These are phyloP conservation scores for Adrianichthys oophorus DNA, from an alignment of 2,797 vertebrate species.

Conservation along the genomic window DNA sequence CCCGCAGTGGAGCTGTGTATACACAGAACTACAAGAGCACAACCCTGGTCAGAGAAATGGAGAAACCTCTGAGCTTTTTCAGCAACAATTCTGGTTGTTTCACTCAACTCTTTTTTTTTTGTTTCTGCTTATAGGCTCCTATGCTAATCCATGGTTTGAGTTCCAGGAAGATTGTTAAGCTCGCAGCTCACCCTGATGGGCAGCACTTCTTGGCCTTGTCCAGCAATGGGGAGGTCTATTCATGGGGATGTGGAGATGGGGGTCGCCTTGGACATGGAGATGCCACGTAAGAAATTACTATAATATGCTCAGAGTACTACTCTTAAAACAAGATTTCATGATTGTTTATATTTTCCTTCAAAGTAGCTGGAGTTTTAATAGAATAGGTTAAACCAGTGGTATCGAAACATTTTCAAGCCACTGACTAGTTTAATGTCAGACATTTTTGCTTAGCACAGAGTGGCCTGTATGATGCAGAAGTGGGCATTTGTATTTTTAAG, in stretches of 20 bases:
- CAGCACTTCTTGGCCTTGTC: conserved; percentile 95
- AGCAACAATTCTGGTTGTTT: not conserved
- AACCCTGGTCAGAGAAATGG: conserved; percentile 80
- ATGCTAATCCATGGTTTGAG: conserved; percentile 90
- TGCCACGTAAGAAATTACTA: conserved; percentile 83
- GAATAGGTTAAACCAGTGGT: no score
- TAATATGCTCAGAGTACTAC: not conserved
- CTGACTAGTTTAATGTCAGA: no score
- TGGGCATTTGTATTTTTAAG: no score
- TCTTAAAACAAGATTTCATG: no score
- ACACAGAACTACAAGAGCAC: conserved; percentile 95
- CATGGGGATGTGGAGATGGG: conserved; percentile 97
- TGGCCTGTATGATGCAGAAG: no score
- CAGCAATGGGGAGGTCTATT: conserved; percentile 93
- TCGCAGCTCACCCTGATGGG: conserved; percentile 95
- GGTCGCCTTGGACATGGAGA: conserved; percentile 97
- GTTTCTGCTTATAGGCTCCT: conserved; percentile 79
- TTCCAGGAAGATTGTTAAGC: conserved; percentile 91
- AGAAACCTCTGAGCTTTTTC: no score
- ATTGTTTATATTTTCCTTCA: no score
- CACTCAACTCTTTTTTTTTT: not conserved
- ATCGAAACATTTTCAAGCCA: no score
- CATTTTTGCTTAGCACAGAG: no score
- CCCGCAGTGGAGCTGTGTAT: conserved; percentile 91
- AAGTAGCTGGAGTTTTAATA: no score